Base-by-base conservation (phyloP, 2,888 invertebrate species). In the Zonitis immaculata region DNA sequence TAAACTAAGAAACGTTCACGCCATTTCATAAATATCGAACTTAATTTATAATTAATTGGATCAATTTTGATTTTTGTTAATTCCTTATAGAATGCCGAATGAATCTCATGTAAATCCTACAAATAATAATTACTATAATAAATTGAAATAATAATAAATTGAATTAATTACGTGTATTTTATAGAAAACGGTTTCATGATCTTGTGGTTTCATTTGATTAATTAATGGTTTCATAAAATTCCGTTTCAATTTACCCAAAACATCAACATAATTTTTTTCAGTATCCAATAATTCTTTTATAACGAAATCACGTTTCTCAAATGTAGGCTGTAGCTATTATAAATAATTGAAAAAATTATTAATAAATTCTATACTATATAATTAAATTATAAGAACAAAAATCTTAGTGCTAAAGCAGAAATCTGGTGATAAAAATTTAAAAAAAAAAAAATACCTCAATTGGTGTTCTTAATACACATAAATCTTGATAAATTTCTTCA, bases 261-360 rank as follows among this genome's bases (percentile, higher is more conserved):
- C 97, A 69, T 95, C 93, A 45, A 96, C 88, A 73, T 98, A 99
- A 76, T 98, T 98, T 68, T 88, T 88, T 77, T 99, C 99, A 0
- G 99, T 99, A 74, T 97, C 97, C 32, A 97, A 85, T 50, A 99
- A 79, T 75, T 99, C 99, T 60, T 89, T 84, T 68, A 93, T 90
- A 44, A 92, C 91, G 73, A 93, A 94, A 75, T 97, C 96, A 54
- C 96, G 81, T 75, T 95, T 96, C 75, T 94, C 95, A 63, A 84
- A 67, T 7, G 69, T 66, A 20, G 63, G 64, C 47, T 70, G 71
- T 50, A 67, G 64, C 69, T 73, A 58, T 30, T 32, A 8, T 2
- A 22, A 25, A 18, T 44, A 18, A 4, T 26, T 16, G 12, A 44
- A n/a, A n/a, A n/a, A n/a, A n/a, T n/a, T n/a, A n/a, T n/a, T n/a